Evolutionary conservation across 2,888 invertebrate genomes (phyloP), one percentile per base, ranked within the genome.

Genomic region (Digitonthophagus gazella): DNA sequence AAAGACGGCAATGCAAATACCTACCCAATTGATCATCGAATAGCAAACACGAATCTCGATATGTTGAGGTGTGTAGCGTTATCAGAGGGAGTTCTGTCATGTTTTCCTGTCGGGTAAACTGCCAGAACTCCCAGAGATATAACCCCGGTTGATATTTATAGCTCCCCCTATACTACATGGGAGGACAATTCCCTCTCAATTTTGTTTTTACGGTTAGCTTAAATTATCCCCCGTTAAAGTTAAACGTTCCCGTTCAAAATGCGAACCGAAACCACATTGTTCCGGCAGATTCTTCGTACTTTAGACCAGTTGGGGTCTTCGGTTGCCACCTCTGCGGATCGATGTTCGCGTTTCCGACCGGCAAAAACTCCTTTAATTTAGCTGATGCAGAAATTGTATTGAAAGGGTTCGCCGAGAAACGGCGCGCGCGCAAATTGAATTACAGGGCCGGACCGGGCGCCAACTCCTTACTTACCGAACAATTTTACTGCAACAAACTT

Each of bases 331-430:
- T 18, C 61, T 18, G 18, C 18, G 5, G 20, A 19, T 20, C 61
- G 61, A n/a, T n/a, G 61, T 61, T 61, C 61, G 61, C 20, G 61
- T 61, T 61, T 61, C 18, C 61, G 61, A n/a, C 19, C 19, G 61
- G 63, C 67, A 70, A 70, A 70, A 70, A 70, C 67, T 64, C 58
- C 55, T 69, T 69, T 66, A 70, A 70, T 70, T 70, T 67, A 66
- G 65, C 65, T 70, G 70, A 67, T 64, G 67, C 70, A 70, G 67
- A 67, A 70, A 58, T 55, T 63, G 65, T 67, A 67, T 70, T 69
- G 55, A 66, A 69, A 61, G 61, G 19, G 19, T 61, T 61, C 18
- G 11, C 16, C 15, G 28, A 44, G 28, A 44, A 44, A 11, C 28
- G 28, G 28, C 6, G 28, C 6, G 28, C 28, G 18, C 61, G 18